Evolutionary conservation across 2,888 invertebrate genomes (phyloP).

Genomic region (Chorisops tibialis): DNA sequence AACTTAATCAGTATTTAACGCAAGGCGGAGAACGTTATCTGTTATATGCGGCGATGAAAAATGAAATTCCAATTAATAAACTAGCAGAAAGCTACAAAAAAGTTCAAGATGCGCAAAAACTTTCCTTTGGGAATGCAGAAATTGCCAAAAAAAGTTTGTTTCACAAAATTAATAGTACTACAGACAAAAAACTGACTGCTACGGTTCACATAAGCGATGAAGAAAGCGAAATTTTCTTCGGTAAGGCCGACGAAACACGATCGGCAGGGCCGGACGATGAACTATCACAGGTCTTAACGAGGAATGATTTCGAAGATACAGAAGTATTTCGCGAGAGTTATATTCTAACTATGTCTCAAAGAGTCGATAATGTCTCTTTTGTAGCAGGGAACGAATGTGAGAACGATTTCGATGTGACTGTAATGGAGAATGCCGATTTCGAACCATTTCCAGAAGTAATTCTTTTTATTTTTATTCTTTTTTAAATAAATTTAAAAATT

Average conservation of each 20-base stretch:
- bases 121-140: background rate
- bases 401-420: constrained; percentile 34
- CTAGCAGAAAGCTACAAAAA: constrained; percentile 56
- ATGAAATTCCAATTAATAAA: constrained; percentile 58
- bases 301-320: constrained; percentile 44
- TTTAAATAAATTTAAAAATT: background rate
- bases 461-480: background rate
- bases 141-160: background rate
- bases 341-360: constrained; percentile 67
- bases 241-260: constrained; percentile 36
- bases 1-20: constrained; percentile 68
- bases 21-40: constrained; percentile 64
- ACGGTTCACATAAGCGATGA: background rate
- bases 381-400: constrained; percentile 28
- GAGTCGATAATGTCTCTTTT: constrained; percentile 30
- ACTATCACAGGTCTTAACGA: constrained; percentile 42
- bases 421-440: constrained; percentile 52
- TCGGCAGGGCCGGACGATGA: constrained; percentile 39
- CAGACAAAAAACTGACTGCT: background rate
- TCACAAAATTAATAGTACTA: background rate
- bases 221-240: constrained; percentile 26
- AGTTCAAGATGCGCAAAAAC: background rate
- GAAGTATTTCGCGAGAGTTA: constrained; percentile 64
- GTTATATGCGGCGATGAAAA: constrained; percentile 60
- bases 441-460: constrained; percentile 63